Evolutionary conservation across 2,797 vertebrate genomes (phyloP).

Genomic region (Meda fulgida): DNA sequence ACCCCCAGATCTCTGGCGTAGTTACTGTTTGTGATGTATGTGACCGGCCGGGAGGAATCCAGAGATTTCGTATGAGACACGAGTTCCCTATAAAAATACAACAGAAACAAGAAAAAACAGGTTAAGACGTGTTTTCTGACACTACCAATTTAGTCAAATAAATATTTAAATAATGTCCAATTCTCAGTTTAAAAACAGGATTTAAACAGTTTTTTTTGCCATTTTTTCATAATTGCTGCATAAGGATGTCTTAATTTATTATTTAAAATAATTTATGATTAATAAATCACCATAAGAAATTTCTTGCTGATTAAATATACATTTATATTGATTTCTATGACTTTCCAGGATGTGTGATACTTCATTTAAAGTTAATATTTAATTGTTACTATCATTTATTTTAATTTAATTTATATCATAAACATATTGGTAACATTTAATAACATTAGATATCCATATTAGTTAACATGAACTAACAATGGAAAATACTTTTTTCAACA

Average conservation of each 20-base stretch:
- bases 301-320: not conserved
- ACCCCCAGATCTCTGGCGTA: slow-evolving; percentile 87
- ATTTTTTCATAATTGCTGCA: not conserved
- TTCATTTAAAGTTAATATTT: not conserved
- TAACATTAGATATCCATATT: not conserved
- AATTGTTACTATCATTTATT: not conserved
- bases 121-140: not conserved
- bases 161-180: too few relatives aligned
- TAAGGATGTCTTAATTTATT: not conserved
- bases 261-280: not conserved
- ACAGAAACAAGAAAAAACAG: not conserved
- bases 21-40: slow-evolving; percentile 83
- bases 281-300: not conserved
- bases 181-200: not conserved
- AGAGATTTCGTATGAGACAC: slow-evolving; percentile 86
- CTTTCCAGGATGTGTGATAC: not conserved
- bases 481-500: not conserved
- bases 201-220: not conserved
- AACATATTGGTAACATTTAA: not conserved
- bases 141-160: not conserved
- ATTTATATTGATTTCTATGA: not conserved
- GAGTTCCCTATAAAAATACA: slow-evolving; percentile 79
- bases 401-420: not conserved
- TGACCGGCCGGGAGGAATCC: slow-evolving; percentile 88
- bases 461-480: not conserved